These are phyloP conservation scores for Micromussa lordhowensis DNA, from an alignment of 92 coral and sea anemone species.

Conservation along the genomic window DNA sequence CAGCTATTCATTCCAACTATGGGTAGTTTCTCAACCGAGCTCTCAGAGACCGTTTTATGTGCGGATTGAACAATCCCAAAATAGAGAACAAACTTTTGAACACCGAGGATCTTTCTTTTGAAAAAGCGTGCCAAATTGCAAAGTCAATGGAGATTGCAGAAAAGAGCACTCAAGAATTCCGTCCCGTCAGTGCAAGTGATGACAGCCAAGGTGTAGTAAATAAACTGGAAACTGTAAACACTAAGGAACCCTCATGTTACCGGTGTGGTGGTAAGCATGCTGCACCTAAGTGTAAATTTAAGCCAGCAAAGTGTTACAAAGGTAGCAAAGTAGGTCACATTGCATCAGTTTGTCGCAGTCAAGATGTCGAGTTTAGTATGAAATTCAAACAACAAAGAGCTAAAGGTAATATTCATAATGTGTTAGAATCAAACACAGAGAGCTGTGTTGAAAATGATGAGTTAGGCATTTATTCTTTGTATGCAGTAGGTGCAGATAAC, in stretches of 20 bases:
- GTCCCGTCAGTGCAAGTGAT: too few relatives aligned
- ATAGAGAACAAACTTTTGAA: conserved; percentile 65
- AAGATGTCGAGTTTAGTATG: too few relatives aligned
- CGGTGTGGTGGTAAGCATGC: background rate
- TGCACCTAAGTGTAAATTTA: background rate
- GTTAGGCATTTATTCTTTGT: too few relatives aligned
- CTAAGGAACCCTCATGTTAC: background rate
- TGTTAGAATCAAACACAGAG: background rate
- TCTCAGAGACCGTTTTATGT: conserved; percentile 63
- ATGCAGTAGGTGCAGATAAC: too few relatives aligned
- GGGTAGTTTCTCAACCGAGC: conserved; percentile 49
- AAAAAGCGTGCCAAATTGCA: conserved; percentile 67
- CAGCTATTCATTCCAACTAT: conserved; percentile 60
- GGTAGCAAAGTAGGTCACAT: too few relatives aligned
- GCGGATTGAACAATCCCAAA: conserved; percentile 41
- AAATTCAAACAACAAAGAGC: too few relatives aligned
- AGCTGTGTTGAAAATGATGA: too few relatives aligned
- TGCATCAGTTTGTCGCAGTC: conserved; percentile 22
- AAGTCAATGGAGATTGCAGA: conserved; percentile 71
- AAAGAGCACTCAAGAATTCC: conserved; percentile 64
- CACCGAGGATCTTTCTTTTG: conserved; percentile 51
- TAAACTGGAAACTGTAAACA: background rate
- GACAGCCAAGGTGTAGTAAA: background rate
- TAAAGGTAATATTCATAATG: too few relatives aligned
- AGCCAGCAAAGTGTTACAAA: background rate